Base-by-base conservation (phyloP, 2,888 invertebrate genomes). In the Orgyia antiqua region DNA sequence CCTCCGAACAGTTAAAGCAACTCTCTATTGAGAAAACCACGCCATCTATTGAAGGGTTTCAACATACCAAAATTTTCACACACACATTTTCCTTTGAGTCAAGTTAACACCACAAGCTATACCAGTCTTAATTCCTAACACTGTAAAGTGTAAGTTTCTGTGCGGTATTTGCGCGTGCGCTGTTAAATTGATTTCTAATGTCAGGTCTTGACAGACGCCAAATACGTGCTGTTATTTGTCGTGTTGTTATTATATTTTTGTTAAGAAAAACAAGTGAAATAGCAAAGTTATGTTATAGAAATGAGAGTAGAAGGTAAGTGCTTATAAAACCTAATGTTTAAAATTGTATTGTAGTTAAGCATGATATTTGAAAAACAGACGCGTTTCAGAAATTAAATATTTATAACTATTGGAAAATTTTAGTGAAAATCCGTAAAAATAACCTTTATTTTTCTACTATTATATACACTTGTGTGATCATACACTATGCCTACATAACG, bases 171-270 rank as follows among this genome's bases (percentile, higher is more conserved):
- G 67, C 83, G 80, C 83, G 21, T 79, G 83, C 83, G 83, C 69
- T 47, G 45, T 69, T 45, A 50, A 56, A 82, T 80, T 61, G 82
- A 83, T 82, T 78, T 69, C 53, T 59, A 42, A 42, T 68, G 67
- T 64, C 69, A 66, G 45, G 38, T 45, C 49, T 43, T 72, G 71
- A 70, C 69, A 68, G 63, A 39, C 42, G 41, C 34, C 31, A 42
- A 30, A 39, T 51, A 35, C 31, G 40, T 37, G 36, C 29, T 27
- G 15, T 37, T 42, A 31, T 15, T 15, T 15, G 15, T 15, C 4
- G 6, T 10, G 42, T 42, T 40, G 42, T 47, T 39, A 36, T 49
- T 33, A 38, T 45, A 33, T 48, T 46, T 51, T 44, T 47, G 42
- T 56, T 4, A 49, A 54, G 33, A 43, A 55, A 52, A 56, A 51